Evolutionary conservation across 2,888 invertebrate genomes (phyloP), one percentile per base, ranked within the genome.

Genomic region (Dolomedes plantarius): DNA sequence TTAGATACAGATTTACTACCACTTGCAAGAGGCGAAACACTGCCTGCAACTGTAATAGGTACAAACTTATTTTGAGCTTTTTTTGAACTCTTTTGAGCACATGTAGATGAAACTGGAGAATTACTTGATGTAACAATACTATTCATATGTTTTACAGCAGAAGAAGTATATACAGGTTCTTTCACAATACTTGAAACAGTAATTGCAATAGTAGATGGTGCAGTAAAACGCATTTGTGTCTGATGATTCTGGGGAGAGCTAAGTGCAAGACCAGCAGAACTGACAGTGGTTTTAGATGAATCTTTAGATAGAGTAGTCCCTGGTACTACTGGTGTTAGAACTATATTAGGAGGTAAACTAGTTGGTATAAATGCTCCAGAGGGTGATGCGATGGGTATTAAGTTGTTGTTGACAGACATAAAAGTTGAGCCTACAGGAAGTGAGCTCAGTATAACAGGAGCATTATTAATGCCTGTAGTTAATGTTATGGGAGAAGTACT

Each of bases 391-490:
- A 82, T 64, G 41, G 81, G 81, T 62, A 82, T 71, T 28, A 82
- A 69, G 19, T 62, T 82, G 29, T 82, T 82, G 29, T 75, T 69
- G 7, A 82, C 62, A 5, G 62, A 64, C 69, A 82, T 75, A 27
- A 64, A 82, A 23, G 81, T 31, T 29, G 39, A 39, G 41, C 74
- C 74, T 2, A 64, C 16, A 6, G 75, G 74, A 13, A 65, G 29
- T 31, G 29, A 31, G n/a, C 65, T 31, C 16, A 65, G 16, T 65
- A 65, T 31, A 16, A 65, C 31, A 5, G 29, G 65, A 29, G 65
- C 16, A 65, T 6, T 28, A 29, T 56, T 56, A 16, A 56, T 23
- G 3, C 5, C 23, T n/a, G 27, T 31, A 6, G 56, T 28, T 16
- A 36, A 36, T 62, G 29, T 62, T 16, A 62, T 67, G 0, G 23